A percentile compares a stretch with the other conserved stretches of the same genome.
Evolutionary conservation across 2,888 invertebrate species (phyloP).

Genomic region (Pycnomerus fuliginosus): DNA sequence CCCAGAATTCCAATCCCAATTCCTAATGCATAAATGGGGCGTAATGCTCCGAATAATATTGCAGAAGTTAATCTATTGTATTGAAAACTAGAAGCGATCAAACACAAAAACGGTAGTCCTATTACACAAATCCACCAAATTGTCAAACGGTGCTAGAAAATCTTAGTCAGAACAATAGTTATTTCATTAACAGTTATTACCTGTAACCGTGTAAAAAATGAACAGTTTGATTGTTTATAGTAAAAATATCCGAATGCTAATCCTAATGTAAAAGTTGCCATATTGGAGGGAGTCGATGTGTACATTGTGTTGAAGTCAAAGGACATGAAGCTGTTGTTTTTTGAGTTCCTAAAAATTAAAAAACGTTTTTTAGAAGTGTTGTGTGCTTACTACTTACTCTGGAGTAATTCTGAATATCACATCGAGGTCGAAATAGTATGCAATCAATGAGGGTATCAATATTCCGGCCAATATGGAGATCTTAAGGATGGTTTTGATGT

Average conservation of each 20-base stretch:
- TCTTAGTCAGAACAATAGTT: too few species aligned
- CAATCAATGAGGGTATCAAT: constrained; percentile 24
- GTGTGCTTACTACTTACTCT: constrained; percentile 27
- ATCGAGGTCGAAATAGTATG: constrained; percentile 30
- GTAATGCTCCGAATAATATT: constrained; percentile 32
- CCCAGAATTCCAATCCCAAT: constrained; percentile 37
- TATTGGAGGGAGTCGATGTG: constrained; percentile 33
- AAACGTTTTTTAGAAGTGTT: neutral
- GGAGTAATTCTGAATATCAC: constrained; percentile 31
- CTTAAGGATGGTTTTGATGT: constrained; percentile 14
- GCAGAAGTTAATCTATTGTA: constrained; percentile 29
- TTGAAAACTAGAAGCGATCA: constrained; percentile 26
- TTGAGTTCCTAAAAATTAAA: constrained; percentile 18
- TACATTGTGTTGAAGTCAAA: constrained; percentile 32
- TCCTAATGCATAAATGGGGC: constrained; percentile 36
- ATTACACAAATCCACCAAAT: constrained; percentile 25
- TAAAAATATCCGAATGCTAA: constrained; percentile 33
- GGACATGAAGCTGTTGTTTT: constrained; percentile 31
- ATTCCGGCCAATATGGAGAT: constrained; percentile 22
- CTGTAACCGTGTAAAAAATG: constrained; percentile 1
- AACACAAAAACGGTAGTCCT: constrained; percentile 27
- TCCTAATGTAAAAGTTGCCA: constrained; percentile 37
- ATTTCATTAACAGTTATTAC: too few species aligned
- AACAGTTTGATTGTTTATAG: constrained; percentile 14
- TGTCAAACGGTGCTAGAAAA: too few species aligned